phyloP scores from a whole-genome alignment of 2,113 vertebrate species.

The Loxodonta africana region DNA sequence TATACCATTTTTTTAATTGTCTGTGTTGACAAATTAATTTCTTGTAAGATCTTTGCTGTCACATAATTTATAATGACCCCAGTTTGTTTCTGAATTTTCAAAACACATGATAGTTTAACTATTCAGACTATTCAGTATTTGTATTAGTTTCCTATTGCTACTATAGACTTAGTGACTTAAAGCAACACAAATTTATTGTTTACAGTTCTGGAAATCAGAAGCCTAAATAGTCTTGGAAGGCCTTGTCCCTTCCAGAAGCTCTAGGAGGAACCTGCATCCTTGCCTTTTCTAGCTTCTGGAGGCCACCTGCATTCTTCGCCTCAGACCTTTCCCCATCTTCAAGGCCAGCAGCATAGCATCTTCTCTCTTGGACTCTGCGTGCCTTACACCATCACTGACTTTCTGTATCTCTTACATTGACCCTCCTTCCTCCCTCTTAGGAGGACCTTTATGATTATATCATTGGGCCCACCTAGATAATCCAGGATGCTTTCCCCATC shows the following conservation, averaged over 20 bases:
- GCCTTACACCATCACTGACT: neutral
- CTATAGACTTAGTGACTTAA: neutral
- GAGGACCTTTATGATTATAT: neutral
- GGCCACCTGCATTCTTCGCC: neutral
- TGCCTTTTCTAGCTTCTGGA: neutral
- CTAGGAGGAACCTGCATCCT: neutral
- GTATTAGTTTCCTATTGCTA: neutral
- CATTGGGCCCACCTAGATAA: neutral
- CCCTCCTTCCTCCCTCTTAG: neutral
- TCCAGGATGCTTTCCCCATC: neutral
- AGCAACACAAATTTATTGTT: neutral
- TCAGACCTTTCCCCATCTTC: neutral
- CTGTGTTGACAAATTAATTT: neutral
- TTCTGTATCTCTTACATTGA: neutral
- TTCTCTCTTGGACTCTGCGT: neutral
- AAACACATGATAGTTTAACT: neutral
- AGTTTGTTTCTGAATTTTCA: conserved; percentile 14
- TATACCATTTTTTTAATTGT: neutral
- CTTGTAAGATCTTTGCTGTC: neutral
- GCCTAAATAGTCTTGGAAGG: neutral
- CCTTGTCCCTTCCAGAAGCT: neutral
- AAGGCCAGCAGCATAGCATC: too few species aligned
- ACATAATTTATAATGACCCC: neutral
- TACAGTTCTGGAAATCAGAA: neutral
- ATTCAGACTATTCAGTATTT: neutral